These are phyloP conservation scores for Mesocricetus auratus DNA, from an alignment of 2,113 vertebrate genomes.

Conservation along the genomic window DNA sequence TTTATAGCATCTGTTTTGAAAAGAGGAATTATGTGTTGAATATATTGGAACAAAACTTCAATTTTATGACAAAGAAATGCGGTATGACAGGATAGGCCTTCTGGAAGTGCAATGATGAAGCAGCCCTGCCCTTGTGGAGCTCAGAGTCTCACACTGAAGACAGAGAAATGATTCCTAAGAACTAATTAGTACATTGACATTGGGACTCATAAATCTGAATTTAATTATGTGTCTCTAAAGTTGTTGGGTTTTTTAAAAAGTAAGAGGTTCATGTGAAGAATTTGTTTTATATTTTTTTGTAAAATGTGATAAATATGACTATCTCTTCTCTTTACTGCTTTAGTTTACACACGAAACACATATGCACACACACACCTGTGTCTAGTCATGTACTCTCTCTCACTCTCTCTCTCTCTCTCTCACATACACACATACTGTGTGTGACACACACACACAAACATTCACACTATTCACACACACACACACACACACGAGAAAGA, in stretches of 20 bases:
- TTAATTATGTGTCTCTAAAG: background rate
- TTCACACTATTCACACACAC: too few species aligned
- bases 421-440: too few species aligned
- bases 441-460: too few species aligned
- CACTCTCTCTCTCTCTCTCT: too few species aligned
- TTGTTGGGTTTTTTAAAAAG: background rate
- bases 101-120: background rate
- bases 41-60: background rate
- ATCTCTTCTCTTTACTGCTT: background rate
- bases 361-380: too few species aligned
- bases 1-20: background rate
- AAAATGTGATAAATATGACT: background rate
- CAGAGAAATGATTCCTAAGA: background rate
- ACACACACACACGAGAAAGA: background rate
- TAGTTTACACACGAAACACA: background rate
- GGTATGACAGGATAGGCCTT: background rate
- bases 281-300: background rate
- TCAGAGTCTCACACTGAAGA: background rate
- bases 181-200: background rate
- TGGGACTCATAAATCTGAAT: background rate
- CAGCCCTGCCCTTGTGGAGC: background rate
- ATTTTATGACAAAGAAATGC: background rate
- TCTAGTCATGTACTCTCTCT: too few species aligned
- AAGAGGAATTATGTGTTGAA: background rate
- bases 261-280: background rate